Base-by-base conservation (phyloP, 2,797 vertebrate genomes). In the Parotocinclus haroldoi region DNA sequence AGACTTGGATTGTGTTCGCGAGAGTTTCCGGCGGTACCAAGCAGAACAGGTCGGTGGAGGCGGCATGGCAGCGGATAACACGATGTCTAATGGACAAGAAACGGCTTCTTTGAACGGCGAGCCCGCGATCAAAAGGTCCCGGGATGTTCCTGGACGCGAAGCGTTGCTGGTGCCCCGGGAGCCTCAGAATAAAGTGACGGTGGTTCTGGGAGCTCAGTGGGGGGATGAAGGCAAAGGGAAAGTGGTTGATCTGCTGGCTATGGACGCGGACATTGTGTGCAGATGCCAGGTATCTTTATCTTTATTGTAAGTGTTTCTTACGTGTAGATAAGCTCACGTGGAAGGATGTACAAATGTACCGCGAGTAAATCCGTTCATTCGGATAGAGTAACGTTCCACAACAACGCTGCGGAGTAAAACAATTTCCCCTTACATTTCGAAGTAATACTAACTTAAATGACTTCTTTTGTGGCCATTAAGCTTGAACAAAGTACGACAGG, bases 211-310 rank as follows among this genome's bases (percentile, higher is more conserved):
- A 0, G 92, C 91, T 7, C 91, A 92, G 66, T 92, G 91, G 91
- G 91, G 92, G 9, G 92, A 92, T 80, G 91, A 92, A 66, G 91
- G 91, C 9, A 92, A 93, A 49, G 91, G 92, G 7, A 92, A 93
- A 80, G 89, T 92, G 77, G 91, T 92, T 68, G 92, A 92, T 79
- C 73, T 93, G 75, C 83, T 93, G 57, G 90, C 90, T 0, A 91
- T 90, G 88, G 91, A 92, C 61, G 92, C 91, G 27, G 91, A 92
- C 37, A 89, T 93, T 40, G 89, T 92, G 0, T 92, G 91, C 85
- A 83, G 91, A 80, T 93, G 90, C 66, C 91, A 92, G 90, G 92
- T 92, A 87, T 39, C 4, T 16, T 7, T 50, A 16, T 7, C 13
- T 50, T 50, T 50, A 50, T 16, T 16, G 7, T 1, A 7, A 17